A percentile compares a stretch with the other conserved stretches of the same genome.
Evolutionary conservation across 2,113 vertebrate genomes (phyloP).

Genomic region (Hemiprocne comata): DNA sequence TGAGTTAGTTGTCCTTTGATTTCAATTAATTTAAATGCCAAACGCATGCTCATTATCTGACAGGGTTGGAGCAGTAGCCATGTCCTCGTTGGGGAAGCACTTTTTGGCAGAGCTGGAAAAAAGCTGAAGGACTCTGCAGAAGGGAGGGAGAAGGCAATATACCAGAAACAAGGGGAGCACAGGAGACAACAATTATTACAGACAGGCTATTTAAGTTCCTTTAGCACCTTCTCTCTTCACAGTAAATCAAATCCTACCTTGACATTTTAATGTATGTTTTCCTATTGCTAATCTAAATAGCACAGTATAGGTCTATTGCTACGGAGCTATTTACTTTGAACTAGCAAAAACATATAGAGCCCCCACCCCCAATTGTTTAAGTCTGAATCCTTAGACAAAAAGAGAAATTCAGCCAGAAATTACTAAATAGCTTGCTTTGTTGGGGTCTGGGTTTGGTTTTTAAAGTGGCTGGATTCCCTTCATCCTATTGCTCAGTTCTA

Average conservation of each 20-base stretch:
- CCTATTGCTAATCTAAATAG: neutral
- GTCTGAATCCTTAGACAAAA: neutral
- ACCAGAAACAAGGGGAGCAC: neutral
- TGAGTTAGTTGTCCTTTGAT: neutral
- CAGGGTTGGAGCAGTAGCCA: neutral
- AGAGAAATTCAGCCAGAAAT: neutral
- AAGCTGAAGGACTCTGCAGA: neutral
- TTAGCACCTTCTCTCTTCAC: neutral
- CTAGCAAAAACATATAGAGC: neutral
- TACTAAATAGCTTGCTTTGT: neutral
- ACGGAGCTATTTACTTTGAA: neutral
- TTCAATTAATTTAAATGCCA: neutral
- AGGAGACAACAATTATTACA: neutral
- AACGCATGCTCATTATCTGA: neutral
- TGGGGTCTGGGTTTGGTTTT: neutral
- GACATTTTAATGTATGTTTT: neutral
- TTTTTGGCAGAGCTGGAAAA: neutral
- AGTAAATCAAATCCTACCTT: neutral
- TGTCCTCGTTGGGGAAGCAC: neutral
- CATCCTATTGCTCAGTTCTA: neutral
- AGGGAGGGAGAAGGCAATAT: neutral
- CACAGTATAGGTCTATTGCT: neutral
- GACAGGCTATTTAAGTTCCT: neutral
- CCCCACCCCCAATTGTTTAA: rapidly evolving
- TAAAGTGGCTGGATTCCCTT: neutral